Conservation (phyloP, 1,140 invertebrate species). For the Panonychus citri region DNA sequence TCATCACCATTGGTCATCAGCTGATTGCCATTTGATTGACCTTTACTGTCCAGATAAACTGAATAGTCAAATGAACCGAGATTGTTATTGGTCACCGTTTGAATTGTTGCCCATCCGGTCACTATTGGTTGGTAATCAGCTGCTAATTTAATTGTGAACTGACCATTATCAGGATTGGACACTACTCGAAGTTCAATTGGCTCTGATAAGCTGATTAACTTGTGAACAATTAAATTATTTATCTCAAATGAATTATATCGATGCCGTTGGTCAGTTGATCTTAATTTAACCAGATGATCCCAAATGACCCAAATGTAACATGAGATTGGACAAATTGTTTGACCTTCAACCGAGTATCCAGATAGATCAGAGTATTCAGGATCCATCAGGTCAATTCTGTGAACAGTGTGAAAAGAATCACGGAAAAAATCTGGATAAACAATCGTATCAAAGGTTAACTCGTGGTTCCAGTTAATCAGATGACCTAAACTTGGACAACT, state of each 20-base stretch:
- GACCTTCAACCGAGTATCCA: conserved; percentile 77
- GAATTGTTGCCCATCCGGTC: background rate
- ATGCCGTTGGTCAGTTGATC: conserved; percentile 45
- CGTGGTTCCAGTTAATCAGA: conserved; percentile 30
- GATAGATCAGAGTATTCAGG: conserved; percentile 39
- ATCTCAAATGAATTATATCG: conserved; percentile 50
- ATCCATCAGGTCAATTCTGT: conserved; percentile 1
- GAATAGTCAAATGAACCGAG: background rate
- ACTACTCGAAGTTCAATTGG: conserved; percentile 61
- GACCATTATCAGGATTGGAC: conserved; percentile 57
- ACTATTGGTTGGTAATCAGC: conserved; percentile 18
- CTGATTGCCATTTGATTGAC: too few species aligned
- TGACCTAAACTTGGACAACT: conserved; percentile 25
- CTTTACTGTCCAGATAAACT: too few species aligned
- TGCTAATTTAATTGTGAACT: conserved; percentile 74
- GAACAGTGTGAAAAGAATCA: background rate
- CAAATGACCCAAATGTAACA: conserved; percentile 77
- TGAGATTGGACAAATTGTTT: conserved; percentile 78
- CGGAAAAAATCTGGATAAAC: background rate
- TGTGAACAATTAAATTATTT: conserved; percentile 63
- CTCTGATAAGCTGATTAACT: conserved; percentile 51
- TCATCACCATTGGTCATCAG: background rate
- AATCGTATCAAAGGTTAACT: conserved; percentile 3
- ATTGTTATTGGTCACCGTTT: background rate
- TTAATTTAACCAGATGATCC: conserved; percentile 66